Evolutionary conservation across 23 tunicate genomes (phyloP).

Genomic region (Corella eumyota): DNA sequence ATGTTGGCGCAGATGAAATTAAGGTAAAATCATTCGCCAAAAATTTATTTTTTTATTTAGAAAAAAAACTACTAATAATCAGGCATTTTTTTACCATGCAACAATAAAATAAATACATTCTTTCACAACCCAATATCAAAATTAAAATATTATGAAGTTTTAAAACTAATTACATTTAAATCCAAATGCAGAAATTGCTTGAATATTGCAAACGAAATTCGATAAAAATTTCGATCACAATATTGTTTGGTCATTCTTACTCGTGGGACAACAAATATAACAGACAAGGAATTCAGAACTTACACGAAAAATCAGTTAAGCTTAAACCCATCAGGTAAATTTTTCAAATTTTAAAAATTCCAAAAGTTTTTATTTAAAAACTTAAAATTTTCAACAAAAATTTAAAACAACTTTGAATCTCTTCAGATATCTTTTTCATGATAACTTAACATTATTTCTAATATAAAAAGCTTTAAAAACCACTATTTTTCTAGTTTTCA

Average conservation of each 20-base stretch:
- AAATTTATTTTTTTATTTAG: too few species aligned
- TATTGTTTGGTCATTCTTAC: constrained; percentile 49
- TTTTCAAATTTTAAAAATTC: not conserved
- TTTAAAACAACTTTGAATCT: not conserved
- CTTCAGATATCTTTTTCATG: too few species aligned
- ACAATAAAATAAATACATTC: too few species aligned
- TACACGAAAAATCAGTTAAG: constrained; percentile 46
- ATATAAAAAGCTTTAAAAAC: too few species aligned
- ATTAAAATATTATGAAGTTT: too few species aligned
- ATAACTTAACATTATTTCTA: too few species aligned
- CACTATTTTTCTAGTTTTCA: too few species aligned
- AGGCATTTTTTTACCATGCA: too few species aligned
- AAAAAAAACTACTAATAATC: too few species aligned
- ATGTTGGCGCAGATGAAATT: constrained; percentile 57
- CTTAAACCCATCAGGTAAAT: constrained; percentile 49
- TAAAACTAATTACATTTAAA: not conserved
- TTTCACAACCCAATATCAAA: too few species aligned
- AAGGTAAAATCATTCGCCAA: constrained; percentile 28
- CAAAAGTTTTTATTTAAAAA: constrained; percentile 1
- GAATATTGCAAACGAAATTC: constrained; percentile 65
- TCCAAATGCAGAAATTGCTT: constrained; percentile 28
- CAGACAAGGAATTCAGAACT: constrained; percentile 58
- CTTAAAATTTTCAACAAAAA: not conserved
- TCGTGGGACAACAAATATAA: constrained; percentile 94
- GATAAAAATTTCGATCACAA: constrained; percentile 23